A percentile compares a stretch with the other conserved stretches of the same genome.
These are phyloP conservation scores for Lepisosteus osseus DNA, from an alignment of 2,113 vertebrate genomes.

Conservation along the genomic window DNA sequence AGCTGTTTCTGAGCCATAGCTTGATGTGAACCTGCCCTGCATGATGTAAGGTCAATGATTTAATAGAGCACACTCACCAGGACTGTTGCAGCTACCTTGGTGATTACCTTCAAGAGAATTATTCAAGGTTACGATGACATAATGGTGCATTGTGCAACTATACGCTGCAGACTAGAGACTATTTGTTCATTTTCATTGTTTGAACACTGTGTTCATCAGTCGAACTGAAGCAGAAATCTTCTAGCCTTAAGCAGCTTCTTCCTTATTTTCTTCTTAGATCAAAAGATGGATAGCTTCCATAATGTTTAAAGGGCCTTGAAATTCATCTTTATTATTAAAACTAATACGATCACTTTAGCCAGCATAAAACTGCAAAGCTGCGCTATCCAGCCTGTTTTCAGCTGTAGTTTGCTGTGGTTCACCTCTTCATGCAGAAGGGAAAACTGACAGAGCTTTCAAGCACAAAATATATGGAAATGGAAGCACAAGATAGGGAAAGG, in stretches of 20 bases:
- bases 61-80: background rate
- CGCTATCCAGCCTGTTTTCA: background rate
- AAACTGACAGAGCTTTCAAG: slow-evolving; percentile 5
- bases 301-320: background rate
- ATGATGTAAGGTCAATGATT: background rate
- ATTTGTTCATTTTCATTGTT: background rate
- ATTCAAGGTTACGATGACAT: background rate
- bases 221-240: background rate
- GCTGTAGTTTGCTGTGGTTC: background rate
- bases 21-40: background rate
- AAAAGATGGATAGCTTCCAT: background rate
- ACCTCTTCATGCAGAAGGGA: background rate
- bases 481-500: background rate
- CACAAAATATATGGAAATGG: slow-evolving; percentile 4
- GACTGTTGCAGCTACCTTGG: background rate
- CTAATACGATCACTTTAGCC: background rate
- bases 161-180: background rate
- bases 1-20: background rate
- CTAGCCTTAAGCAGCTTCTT: background rate
- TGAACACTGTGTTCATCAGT: background rate
- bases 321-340: slow-evolving; percentile 2
- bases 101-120: background rate
- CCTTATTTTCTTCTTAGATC: background rate
- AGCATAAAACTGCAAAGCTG: background rate
- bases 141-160: background rate